phyloP scores from a whole-genome alignment of 2,888 invertebrate genomes.

The Nemotelus nigrinus region DNA sequence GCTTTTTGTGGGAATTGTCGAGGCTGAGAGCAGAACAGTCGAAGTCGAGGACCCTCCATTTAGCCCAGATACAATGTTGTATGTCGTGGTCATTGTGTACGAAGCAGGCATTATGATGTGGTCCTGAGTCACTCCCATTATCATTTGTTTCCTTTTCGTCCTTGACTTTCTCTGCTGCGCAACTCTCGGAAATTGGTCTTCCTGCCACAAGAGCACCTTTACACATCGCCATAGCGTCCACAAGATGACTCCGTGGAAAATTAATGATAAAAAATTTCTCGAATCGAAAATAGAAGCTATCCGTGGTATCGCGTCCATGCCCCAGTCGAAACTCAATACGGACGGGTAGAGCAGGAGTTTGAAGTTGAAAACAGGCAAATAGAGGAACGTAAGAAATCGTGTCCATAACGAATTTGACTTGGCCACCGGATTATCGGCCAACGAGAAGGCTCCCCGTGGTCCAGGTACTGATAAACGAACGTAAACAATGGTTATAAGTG shows the following conservation, averaged over 20 bases:
- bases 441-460: slow-evolving; percentile 79
- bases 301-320: slow-evolving; percentile 95
- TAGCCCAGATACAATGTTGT: not conserved
- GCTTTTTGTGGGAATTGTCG: slow-evolving; percentile 40
- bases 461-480: slow-evolving; percentile 83
- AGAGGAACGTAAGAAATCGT: slow-evolving; percentile 88
- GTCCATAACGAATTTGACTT: slow-evolving; percentile 82
- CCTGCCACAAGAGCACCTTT: slow-evolving; percentile 45
- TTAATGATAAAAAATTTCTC: slow-evolving; percentile 78
- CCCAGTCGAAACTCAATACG: slow-evolving; percentile 97
- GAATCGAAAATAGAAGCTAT: slow-evolving; percentile 81
- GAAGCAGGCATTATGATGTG: not conserved
- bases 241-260: slow-evolving; percentile 74
- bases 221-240: slow-evolving; percentile 59
- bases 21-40: slow-evolving; percentile 19
- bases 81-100: not conserved
- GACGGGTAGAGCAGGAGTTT: slow-evolving; percentile 86
- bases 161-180: slow-evolving; percentile 60
- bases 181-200: slow-evolving; percentile 46
- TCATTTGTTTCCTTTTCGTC: slow-evolving; percentile 59
- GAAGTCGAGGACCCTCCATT: slow-evolving; percentile 17
- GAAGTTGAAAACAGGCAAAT: slow-evolving; percentile 91
- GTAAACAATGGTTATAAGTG: slow-evolving; percentile 75
- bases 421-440: slow-evolving; percentile 96
- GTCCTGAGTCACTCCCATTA: not conserved